Percentiles rank a stretch among this genome's conserved stretches.
Evolutionary conservation across 2,888 invertebrate genomes (phyloP).

Genomic region (Rugalucina vietnamica): DNA sequence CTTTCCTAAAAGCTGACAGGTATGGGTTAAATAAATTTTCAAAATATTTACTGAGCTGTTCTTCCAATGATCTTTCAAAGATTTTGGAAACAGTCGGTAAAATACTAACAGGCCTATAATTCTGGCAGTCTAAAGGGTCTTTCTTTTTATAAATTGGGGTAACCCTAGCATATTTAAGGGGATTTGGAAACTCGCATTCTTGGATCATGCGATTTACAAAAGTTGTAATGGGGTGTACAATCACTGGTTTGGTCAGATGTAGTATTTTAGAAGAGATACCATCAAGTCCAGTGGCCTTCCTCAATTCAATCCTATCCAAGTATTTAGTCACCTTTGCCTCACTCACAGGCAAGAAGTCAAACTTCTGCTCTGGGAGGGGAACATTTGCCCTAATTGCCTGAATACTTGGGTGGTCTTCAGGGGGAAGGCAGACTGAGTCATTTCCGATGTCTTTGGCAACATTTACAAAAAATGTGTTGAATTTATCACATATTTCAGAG

Average conservation of each 20-base stretch:
- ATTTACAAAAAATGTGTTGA: background rate
- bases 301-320: background rate
- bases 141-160: background rate
- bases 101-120: background rate
- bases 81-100: background rate
- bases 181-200: background rate
- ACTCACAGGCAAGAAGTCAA: background rate
- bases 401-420: background rate
- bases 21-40: too few relatives aligned
- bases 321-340: background rate
- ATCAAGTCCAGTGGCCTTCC: background rate
- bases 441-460: background rate
- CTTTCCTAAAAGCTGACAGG: background rate
- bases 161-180: background rate
- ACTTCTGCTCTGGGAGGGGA: background rate
- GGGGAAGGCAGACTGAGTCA: background rate
- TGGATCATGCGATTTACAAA: background rate
- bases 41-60: too few relatives aligned
- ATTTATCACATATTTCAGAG: background rate
- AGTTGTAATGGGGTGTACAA: background rate
- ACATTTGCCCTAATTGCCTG: background rate
- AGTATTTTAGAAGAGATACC: background rate
- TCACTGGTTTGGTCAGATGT: background rate
- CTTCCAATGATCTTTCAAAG: background rate
- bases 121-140: background rate